Base-by-base conservation (phyloP, 1,140 invertebrate genomes). In the Drosophila repleta region DNA sequence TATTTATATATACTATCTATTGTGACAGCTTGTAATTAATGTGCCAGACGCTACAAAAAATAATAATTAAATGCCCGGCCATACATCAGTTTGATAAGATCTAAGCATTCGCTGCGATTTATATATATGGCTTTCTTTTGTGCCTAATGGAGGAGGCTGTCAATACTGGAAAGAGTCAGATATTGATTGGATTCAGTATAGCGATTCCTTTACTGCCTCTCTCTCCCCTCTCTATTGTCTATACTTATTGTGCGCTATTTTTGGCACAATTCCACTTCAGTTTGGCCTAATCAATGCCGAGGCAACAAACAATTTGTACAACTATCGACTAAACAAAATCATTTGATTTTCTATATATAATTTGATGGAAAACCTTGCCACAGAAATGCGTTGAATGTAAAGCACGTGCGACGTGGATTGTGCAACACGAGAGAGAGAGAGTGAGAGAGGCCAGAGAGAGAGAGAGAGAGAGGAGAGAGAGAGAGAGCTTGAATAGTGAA, bases 381-480 rank as follows among this genome's bases (percentile, higher is more conserved):
- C 17, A 20, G 39, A 35, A 32, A 63, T 60, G 67, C 64, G 53
- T 75, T 79, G 76, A 79, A 83, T 69, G 67, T 74, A 56, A 76
- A 81, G 76, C 81, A 81, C 82, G 82, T 87, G 81, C 55, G 43
- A 7, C 32, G n/a, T 24, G 41, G 26, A 65, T 79, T 76, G 62
- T 60, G 74, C 52, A 85, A 80, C 29, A n/a, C 29, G 10, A 39
- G 37, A 15, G 37, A 39, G 37, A 2, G 10, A 41, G 39, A 6
- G 2, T 17, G 15, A 17, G n/a, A 43, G 15, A 6, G 18, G 39
- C 1, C 11, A 43, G 15, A 17, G n/a, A 43, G 15, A 6, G 18
- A 17, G 39, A 43, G 17, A 17, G 4, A 43, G 15, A 43, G 15
- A 37, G 37, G 20, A 15, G 24, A 55, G 15, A 29, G 17, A 49